Percentiles rank a stretch among this genome's conserved stretches.
Evolutionary conservation across 2,888 invertebrate species (phyloP).

Genomic region (Parthenolecanium corni): DNA sequence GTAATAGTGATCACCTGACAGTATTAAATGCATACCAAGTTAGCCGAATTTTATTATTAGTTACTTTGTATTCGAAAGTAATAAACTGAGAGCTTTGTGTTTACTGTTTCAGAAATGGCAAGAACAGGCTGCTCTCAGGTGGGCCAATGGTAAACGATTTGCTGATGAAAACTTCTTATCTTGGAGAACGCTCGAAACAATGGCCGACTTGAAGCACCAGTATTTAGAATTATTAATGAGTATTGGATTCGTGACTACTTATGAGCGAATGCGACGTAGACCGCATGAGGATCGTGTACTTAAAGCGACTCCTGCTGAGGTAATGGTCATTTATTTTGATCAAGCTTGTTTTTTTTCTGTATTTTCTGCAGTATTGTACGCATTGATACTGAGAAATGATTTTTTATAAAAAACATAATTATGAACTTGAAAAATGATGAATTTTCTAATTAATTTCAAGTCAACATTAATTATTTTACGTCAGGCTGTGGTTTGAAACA

Average conservation of each 20-base stretch:
- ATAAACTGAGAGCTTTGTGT: neutral
- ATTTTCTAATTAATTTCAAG: too few relatives aligned
- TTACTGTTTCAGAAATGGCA: constrained; percentile 8
- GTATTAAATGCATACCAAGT: constrained; percentile 34
- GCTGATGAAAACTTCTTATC: constrained; percentile 45
- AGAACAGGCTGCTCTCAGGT: neutral
- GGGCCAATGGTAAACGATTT: constrained; percentile 3
- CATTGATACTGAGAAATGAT: neutral
- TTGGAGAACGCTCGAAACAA: constrained; percentile 63
- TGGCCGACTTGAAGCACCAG: constrained; percentile 78
- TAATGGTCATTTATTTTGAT: neutral
- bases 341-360: neutral
- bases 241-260: constrained; percentile 65
- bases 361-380: neutral
- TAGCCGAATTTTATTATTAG: neutral
- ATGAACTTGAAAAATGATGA: too few relatives aligned
- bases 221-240: constrained; percentile 60
- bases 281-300: constrained; percentile 8
- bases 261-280: constrained; percentile 36
- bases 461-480: too few relatives aligned
- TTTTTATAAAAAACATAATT: too few relatives aligned
- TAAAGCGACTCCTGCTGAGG: neutral
- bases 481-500: too few relatives aligned
- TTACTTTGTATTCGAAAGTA: neutral
- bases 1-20: constrained; percentile 52